Evolutionary conservation across 2,113 vertebrate genomes (phyloP).

Genomic region (Dissostichus mawsoni): DNA sequence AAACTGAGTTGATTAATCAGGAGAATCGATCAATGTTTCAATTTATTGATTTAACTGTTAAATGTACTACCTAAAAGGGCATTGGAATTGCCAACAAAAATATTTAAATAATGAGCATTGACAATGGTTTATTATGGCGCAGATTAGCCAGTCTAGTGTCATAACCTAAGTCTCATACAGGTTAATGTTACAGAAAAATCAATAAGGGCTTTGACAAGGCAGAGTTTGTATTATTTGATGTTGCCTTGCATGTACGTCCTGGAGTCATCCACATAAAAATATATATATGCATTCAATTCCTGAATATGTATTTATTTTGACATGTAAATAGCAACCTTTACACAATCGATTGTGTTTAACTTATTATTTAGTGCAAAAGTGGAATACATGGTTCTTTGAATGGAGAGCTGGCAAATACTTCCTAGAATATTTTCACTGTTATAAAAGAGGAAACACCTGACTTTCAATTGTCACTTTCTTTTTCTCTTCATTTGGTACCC

Average conservation of each 20-base stretch:
- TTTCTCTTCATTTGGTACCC: slow-evolving; percentile 48
- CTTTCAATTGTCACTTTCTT: slow-evolving; percentile 68
- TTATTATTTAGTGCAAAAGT: slow-evolving; percentile 60
- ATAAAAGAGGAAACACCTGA: slow-evolving; percentile 70
- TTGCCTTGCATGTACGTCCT: slow-evolving; percentile 81
- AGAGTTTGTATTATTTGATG: slow-evolving; percentile 63
- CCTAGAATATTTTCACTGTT: slow-evolving; percentile 39
- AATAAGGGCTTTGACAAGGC: slow-evolving; percentile 76
- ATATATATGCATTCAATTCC: slow-evolving; percentile 79
- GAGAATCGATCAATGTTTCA: background rate
- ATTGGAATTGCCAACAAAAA: background rate
- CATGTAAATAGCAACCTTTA: slow-evolving; percentile 75
- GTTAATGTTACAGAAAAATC: slow-evolving; percentile 3
- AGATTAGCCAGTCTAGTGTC: slow-evolving; percentile 74
- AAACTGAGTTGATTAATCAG: background rate
- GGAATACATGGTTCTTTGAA: slow-evolving; percentile 39
- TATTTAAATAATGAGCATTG: background rate
- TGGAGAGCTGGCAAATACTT: slow-evolving; percentile 40
- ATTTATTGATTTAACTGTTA: background rate
- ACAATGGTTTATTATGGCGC: slow-evolving; percentile 32
- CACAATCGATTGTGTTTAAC: slow-evolving; percentile 49
- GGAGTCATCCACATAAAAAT: slow-evolving; percentile 82
- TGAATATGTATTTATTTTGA: slow-evolving; percentile 86
- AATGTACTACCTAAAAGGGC: background rate
- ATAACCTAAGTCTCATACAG: background rate